Evolutionary conservation across 2,888 invertebrate species (phyloP), one percentile per base, ranked within the genome.

Genomic region (Dolichopus griseipennis): DNA sequence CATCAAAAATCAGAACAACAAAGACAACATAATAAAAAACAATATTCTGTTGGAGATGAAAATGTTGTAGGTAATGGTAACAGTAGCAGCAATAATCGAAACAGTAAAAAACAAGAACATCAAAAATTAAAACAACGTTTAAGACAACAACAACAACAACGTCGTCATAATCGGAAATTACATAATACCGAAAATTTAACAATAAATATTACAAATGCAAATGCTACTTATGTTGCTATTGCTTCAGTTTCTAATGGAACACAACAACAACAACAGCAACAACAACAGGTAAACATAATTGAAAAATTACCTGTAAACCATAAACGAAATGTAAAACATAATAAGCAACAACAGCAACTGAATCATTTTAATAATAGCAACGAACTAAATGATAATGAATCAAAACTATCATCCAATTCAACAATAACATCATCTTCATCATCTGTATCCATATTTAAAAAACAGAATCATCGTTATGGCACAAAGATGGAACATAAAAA

Each of bases 211-310:
- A 27, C 27, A 27, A 37, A 37, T 37, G 37, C 37, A 8, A 52
- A 52, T 52, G 18, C n/a, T 15, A 43, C n/a, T n/a, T n/a, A n/a
- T n/a, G n/a, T 43, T 52, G 52, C 52, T 18, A 52, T 9, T 37
- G 1, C 18, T n/a, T 12, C 9, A 15, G 18, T 12, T 52, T 10
- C 9, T 52, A 52, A 52, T 52, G 15, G 18, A 52, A 52, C 61
- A 69, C 69, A 68, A n/a, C n/a, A n/a, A n/a, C n/a, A n/a, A n/a
- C n/a, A n/a, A n/a, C n/a, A n/a, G n/a, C n/a, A n/a, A n/a, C n/a
- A n/a, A n/a, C n/a, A n/a, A 67, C 69, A 69, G 69, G 69, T 70
- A 69, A 69, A 69, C 65, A 68, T 64, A 52, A 52, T 52, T 65
- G 63, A 37, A 21, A 66, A 67, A 68, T 67, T 67, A 69, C 66